Conservation (phyloP, 2,113 vertebrate genomes). For the Diadophis punctatus region DNA sequence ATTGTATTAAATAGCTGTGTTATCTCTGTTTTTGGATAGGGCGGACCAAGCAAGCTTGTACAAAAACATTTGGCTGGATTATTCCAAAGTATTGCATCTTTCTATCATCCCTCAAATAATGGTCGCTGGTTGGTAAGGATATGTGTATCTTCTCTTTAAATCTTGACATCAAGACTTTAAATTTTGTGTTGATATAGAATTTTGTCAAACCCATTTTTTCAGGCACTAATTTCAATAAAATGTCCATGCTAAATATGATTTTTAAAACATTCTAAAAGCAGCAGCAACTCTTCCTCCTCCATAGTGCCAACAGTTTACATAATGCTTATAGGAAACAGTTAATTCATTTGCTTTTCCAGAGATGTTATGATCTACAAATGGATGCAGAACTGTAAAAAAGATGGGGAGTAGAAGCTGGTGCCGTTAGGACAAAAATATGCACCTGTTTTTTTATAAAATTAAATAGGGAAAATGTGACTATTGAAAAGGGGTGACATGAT, state of each 20-base stretch:
- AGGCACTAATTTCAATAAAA: background rate
- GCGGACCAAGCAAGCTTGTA: conserved; percentile 91
- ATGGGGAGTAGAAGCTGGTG: background rate
- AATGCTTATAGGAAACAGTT: background rate
- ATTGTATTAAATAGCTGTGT: accelerated
- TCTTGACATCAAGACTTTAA: background rate
- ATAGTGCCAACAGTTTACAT: background rate
- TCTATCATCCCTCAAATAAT: conserved; percentile 96
- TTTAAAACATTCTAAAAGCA: background rate
- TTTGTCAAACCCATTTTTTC: background rate
- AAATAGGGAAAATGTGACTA: background rate
- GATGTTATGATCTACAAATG: background rate
- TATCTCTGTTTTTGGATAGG: conserved; percentile 70
- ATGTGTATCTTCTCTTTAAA: background rate
- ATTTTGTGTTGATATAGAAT: background rate
- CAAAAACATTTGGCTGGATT: conserved; percentile 91
- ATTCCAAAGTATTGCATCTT: conserved; percentile 94
- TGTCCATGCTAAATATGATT: background rate
- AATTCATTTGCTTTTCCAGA: background rate
- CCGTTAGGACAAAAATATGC: background rate
- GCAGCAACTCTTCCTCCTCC: background rate
- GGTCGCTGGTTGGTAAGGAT: conserved; percentile 95
- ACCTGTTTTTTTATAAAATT: background rate
- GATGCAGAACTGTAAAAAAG: background rate
- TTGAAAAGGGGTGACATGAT: background rate